Evolutionary conservation across 1,140 invertebrate genomes (phyloP), one percentile per base, ranked within the genome.

Genomic region (Caenorhabditis remanei): DNA sequence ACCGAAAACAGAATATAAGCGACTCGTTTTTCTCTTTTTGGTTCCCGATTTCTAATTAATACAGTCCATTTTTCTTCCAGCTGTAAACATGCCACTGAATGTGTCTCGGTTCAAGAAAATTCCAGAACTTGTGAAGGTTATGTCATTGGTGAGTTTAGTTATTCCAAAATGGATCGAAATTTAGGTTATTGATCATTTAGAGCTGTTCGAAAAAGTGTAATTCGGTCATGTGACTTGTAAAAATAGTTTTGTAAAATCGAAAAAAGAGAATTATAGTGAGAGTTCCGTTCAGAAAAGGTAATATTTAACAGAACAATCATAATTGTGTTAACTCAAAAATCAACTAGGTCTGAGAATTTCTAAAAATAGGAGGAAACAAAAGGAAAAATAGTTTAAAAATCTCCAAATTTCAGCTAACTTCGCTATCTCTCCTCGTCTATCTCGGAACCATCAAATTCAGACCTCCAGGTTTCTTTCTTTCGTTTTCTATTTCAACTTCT

Each of bases 371-470:
- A 3, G 2, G 2, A 14, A 53, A 11, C 16, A 14, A 53, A 11
- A 11, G 2, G 11, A 53, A 53, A 5, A 53, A 53, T 50, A 0
- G 0, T 50, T 50, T 16, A 50, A 9, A 50, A 58, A 1, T 58
- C 19, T 19, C 19, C 19, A 58, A 58, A 40, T 40, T 65, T 46
- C 41, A 79, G 71, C n/a, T 79, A 21, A 41, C 46, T 2, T 79
- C 71, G 0, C n/a, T 79, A 13, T 24, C 71, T 24, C 46, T 79
- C 24, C 71, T 79, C 21, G 53, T 79, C 24, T 79, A 79, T 14
- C 71, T 79, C 46, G 71, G 71, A 21, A 79, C 71, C 40, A 79
- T 79, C 71, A 79, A 79, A 41, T 79, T 79, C 46, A 41, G 71
- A 79, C 71, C 71, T 11, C 71, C 71, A 50, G 71, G 71, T 79